Evolutionary conservation across 1,140 invertebrate species (phyloP), one percentile per base, ranked within the genome.

Genomic region (Pinna nobilis): DNA sequence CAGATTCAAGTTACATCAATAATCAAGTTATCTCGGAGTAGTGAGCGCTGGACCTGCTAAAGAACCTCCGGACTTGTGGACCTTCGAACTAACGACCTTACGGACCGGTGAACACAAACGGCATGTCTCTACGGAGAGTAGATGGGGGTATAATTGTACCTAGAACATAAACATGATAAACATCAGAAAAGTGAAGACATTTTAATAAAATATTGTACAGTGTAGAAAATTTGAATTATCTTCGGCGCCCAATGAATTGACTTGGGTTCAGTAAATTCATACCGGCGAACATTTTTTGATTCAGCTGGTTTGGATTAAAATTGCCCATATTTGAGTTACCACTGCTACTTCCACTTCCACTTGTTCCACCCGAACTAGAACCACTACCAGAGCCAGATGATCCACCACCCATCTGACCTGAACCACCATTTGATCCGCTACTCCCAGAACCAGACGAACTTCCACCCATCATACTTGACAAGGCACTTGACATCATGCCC

Each of bases 301-400:
- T 74, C 23, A 74, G 41, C 35, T 69, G 44, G 47, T 74, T 74
- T 9, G 72, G 72, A 25, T 74, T 55, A 47, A 74, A 74, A 41
- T 50, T 74, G 4, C 51, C 63, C 25, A 53, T 20, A 6, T 49
- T 61, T 61, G 53, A 53, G 3, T 59, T 44, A 13, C 71, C 47
- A 41, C 55, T 53, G 9, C 39, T 30, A 39, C 55, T 23, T 28
- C 55, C 32, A 20, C 59, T 28, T 28, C 60, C 35, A 20, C 69
- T 39, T 5, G 50, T n/a, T 13, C 70, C 39, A n/a, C 50, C 39
- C 4, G 20, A 23, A n/a, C 33, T 44, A 55, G 60, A 37, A 15
- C 60, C 49, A 35, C 37, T 23, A 23, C 61, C 41, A n/a, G 66
- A 68, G 39, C 70, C 63, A 35, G 53, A 59, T 9, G 53, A 30